Evolutionary conservation across 2,113 vertebrate genomes (phyloP), one percentile per base, ranked within the genome.

Genomic region (Pungitius pungitius): DNA sequence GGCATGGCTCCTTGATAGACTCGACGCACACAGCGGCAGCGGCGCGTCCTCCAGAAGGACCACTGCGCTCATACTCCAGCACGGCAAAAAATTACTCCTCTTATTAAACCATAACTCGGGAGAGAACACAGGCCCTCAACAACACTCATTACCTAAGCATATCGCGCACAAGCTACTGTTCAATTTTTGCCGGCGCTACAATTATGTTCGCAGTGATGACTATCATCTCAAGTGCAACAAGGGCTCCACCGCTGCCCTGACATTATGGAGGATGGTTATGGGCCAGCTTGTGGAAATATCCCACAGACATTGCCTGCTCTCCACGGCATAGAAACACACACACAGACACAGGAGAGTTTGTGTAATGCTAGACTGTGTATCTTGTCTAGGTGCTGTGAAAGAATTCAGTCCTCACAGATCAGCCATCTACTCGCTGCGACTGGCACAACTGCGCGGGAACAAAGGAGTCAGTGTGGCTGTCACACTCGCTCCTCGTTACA

Each of bases 401-500:
- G 77, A 86, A 76, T 81, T 81, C 77, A 88, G 86, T 91, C 86
- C 82, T 85, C 87, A 88, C 79, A 73, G 87, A 90, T 83, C 84
- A 20, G 72, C 82, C 80, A 74, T 89, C 86, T 39, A 88, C 82
- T 84, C 56, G 80, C 74, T 79, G 90, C 83, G 92, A 91, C 91
- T 91, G 92, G 88, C 90, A 89, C 91, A 78, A 85, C 80, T 76
- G 77, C 85, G 80, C 60, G 77, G 87, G 79, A 91, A 94, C 93
- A 94, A 94, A 92, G 89, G 88, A 88, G 88, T 85, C 88, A 92
- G 87, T 94, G 91, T 93, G 92, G 81, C 85, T 68, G 69, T 88
- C 85, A 80, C 78, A 86, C 87, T 80, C 81, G 75, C 89, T 81
- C 52, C 80, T 87, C 82, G 59, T 80, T 84, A 79, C 83, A 42